A percentile compares a stretch with the other conserved stretches of the same genome.
Conservation (phyloP, 2,888 invertebrate species). For the Morpho deidamia region DNA sequence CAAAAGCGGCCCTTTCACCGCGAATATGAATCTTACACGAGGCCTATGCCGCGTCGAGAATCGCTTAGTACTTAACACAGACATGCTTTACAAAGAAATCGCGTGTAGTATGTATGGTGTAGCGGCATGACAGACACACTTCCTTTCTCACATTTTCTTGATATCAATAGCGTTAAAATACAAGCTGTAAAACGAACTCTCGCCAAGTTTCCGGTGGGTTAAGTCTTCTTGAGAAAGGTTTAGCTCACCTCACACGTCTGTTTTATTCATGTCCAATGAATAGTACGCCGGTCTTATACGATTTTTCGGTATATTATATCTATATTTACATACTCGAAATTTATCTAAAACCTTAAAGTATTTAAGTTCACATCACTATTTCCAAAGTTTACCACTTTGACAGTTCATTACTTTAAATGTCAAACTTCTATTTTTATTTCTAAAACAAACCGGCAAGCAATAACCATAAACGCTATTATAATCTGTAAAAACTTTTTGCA, state of each 20-base stretch:
- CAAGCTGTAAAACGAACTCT: conserved; percentile 58
- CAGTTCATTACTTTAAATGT: conserved; percentile 24
- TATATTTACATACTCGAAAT: neutral
- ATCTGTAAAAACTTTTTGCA: neutral
- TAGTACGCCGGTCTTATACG: conserved; percentile 20
- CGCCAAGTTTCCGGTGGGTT: conserved; percentile 54
- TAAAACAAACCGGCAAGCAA: neutral
- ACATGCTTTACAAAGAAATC: conserved; percentile 58
- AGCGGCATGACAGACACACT: conserved; percentile 65
- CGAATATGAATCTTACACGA: conserved; percentile 67
- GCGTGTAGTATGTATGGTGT: conserved; percentile 55
- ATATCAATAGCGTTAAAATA: conserved; percentile 68
- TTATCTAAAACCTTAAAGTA: conserved; percentile 3
- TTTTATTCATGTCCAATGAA: conserved; percentile 34
- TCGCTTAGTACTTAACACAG: conserved; percentile 43
- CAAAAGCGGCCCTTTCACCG: conserved; percentile 57
- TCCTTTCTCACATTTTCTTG: conserved; percentile 76
- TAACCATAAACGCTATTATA: neutral
- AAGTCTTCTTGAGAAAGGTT: conserved; percentile 46
- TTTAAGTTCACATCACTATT: conserved; percentile 42
- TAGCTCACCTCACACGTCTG: conserved; percentile 32
- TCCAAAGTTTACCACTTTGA: conserved; percentile 30
- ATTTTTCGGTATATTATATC: neutral
- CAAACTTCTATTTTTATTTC: conserved; percentile 11
- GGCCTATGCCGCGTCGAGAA: conserved; percentile 51